Evolutionary conservation across 2,113 vertebrate genomes (phyloP).

Genomic region (Bothrops jararaca): DNA sequence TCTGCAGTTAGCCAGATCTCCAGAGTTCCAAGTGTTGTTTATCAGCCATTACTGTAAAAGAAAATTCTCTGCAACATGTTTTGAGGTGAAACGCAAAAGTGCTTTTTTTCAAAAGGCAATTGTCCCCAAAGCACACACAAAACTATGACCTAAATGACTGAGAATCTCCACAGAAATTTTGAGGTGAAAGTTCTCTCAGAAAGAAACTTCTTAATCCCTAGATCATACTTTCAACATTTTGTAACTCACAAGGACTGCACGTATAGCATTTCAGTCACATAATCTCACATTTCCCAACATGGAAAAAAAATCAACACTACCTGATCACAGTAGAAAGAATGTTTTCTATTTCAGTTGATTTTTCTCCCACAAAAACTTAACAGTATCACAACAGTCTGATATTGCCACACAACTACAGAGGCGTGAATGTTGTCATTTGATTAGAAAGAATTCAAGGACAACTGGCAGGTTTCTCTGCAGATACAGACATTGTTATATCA

Average conservation of each 20-base stretch:
- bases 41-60: not conserved
- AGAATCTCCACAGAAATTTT: not conserved
- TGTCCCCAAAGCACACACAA: too few relatives aligned
- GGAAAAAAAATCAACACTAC: constrained; percentile 44
- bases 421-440: not conserved
- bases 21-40: not conserved
- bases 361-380: constrained; percentile 49
- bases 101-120: not conserved
- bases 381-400: not conserved
- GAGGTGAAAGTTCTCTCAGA: not conserved
- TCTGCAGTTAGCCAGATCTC: too few relatives aligned
- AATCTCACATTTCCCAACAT: constrained; percentile 40
- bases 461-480: not conserved
- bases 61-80: not conserved
- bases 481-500: not conserved
- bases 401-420: not conserved
- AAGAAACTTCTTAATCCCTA: constrained; percentile 24
- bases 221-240: constrained; percentile 36
- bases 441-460: not conserved
- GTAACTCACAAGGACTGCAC: constrained; percentile 41
- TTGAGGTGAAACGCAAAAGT: not conserved
- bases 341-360: constrained; percentile 58
- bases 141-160: not conserved
- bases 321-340: not conserved
- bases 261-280: constrained; percentile 50